Evolutionary conservation across 37 sponge, comb jelly and placozoan genomes (phyloP).

Genomic region (Beroe forskalii): DNA sequence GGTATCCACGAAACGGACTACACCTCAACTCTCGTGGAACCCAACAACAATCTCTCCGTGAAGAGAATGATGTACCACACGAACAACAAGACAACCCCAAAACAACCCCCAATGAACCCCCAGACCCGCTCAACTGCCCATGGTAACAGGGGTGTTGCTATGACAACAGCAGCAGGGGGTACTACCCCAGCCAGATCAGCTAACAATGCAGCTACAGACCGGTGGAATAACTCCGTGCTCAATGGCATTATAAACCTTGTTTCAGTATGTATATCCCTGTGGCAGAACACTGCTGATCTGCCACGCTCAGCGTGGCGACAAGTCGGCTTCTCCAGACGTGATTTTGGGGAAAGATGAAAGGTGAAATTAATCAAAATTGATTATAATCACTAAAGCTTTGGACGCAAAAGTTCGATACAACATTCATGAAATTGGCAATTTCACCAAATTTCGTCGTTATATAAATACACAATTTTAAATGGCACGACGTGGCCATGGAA

Average conservation of each 20-base stretch:
- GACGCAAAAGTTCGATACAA: no score
- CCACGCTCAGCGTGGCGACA: no score
- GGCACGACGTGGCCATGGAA: no score
- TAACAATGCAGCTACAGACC: not conserved
- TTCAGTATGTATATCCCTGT: not conserved
- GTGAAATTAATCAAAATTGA: no score
- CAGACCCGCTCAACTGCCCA: not conserved
- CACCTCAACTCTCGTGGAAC: not conserved
- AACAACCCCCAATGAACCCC: not conserved
- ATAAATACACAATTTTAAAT: no score
- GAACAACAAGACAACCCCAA: not conserved
- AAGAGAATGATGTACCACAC: not conserved
- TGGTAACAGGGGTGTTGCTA: not conserved
- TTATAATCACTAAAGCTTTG: no score
- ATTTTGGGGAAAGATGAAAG: no score
- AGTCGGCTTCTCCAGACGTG: no score
- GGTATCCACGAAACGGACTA: not conserved
- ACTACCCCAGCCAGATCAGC: not conserved
- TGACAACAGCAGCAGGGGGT: not conserved
- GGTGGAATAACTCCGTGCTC: slow-evolving; percentile 36
- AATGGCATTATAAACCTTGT: not conserved
- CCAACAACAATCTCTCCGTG: not conserved
- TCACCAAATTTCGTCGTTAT: no score
- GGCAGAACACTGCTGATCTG: no score
- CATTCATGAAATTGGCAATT: no score